Conservation (phyloP, 2,888 invertebrate genomes). For the Hirtodrosophila cameraria region DNA sequence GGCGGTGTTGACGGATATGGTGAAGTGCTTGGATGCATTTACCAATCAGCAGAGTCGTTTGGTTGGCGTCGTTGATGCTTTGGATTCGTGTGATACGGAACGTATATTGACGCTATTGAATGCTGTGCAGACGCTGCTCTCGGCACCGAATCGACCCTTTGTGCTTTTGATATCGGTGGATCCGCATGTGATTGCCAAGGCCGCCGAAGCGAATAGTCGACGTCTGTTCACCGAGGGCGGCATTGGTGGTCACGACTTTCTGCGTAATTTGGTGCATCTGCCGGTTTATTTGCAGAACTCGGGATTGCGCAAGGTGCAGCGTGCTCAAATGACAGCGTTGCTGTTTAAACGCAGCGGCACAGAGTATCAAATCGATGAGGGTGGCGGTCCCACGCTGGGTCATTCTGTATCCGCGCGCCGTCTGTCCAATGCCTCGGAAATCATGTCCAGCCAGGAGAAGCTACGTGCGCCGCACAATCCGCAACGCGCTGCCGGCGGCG, state of each 20-base stretch:
- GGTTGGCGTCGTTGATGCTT: conserved; percentile 97
- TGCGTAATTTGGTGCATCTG: conserved; percentile 97
- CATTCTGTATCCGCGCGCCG: conserved; percentile 89
- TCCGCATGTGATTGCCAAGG: conserved; percentile 99
- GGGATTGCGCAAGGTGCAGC: conserved; percentile 94
- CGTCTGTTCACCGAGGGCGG: conserved; percentile 92
- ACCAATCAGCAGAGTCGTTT: conserved; percentile 96
- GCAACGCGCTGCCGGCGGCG: conserved; percentile 86
- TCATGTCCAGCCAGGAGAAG: conserved; percentile 93
- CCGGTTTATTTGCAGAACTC: conserved; percentile 99
- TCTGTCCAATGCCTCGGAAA: conserved; percentile 91
- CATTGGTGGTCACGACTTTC: conserved; percentile 97
- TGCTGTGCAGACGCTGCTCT: conserved; percentile 97
- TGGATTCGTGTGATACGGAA: conserved; percentile 99
- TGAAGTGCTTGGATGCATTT: conserved; percentile 95
- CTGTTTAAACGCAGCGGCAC: conserved; percentile 82
- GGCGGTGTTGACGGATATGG: conserved; percentile 93
- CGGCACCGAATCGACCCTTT: conserved; percentile 96
- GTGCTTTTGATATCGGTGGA: conserved; percentile 98
- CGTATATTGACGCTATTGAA: conserved; percentile 96
- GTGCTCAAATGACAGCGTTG: conserved; percentile 92
- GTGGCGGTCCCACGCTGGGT: conserved; percentile 79
- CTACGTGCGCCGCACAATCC: conserved; percentile 83
- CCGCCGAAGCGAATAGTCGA: conserved; percentile 94
- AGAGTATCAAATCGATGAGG: conserved; percentile 82